phyloP scores from a whole-genome alignment of 1,140 invertebrate genomes.

The Triops longicaudatus region DNA sequence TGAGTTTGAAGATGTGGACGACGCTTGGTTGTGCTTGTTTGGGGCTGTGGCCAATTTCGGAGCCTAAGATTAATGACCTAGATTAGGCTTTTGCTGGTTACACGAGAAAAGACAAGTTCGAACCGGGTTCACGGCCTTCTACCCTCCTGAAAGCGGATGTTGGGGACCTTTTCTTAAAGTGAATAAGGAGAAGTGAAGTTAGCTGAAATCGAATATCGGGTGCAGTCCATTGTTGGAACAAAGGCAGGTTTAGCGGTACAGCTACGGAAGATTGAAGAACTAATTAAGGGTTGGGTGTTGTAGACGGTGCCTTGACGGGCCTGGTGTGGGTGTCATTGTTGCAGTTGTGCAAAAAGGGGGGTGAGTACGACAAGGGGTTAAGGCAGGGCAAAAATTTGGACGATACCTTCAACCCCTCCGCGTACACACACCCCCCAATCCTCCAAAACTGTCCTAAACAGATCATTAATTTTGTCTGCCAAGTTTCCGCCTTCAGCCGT shows the following conservation, averaged over 20 bases:
- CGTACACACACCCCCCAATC: neutral
- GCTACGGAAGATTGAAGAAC: too few relatives aligned
- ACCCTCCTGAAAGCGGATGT: too few relatives aligned
- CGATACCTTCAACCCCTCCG: too few relatives aligned
- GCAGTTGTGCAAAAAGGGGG: neutral
- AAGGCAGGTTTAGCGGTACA: too few relatives aligned
- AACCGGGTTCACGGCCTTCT: neutral
- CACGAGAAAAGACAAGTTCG: neutral
- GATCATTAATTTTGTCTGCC: conserved; percentile 12
- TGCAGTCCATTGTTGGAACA: too few relatives aligned
- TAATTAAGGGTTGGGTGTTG: too few relatives aligned
- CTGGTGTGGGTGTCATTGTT: neutral
- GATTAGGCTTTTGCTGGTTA: conserved; percentile 11
- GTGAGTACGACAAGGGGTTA: neutral
- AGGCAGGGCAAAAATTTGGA: neutral
- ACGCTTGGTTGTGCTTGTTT: neutral
- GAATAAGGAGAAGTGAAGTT: too few relatives aligned
- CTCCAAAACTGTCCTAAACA: neutral
- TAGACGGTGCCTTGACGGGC: too few relatives aligned
- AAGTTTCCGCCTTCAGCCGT: neutral
- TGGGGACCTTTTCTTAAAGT: too few relatives aligned
- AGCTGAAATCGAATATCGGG: too few relatives aligned
- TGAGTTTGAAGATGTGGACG: neutral
- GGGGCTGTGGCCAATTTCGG: neutral
- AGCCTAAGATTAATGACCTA: conserved; percentile 9